These are phyloP conservation scores for Brachyistius frenatus DNA, from an alignment of 2,113 vertebrate genomes.

Conservation along the genomic window DNA sequence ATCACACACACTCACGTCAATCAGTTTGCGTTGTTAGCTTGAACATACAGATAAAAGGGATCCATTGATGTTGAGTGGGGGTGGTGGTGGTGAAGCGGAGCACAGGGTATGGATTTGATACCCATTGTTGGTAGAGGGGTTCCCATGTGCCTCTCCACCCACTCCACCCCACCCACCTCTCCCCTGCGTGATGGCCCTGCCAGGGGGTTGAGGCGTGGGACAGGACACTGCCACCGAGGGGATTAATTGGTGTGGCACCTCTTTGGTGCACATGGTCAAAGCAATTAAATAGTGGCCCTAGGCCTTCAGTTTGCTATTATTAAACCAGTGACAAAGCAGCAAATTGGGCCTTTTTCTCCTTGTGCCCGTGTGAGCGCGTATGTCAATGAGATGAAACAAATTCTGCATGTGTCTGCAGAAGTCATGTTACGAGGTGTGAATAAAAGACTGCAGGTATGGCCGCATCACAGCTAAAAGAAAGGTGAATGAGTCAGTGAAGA, in stretches of 20 bases:
- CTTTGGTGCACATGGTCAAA: conserved; percentile 75
- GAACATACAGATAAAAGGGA: conserved; percentile 56
- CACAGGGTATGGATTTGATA: conserved; percentile 63
- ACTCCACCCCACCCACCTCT: conserved; percentile 44
- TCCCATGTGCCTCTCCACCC: conserved; percentile 52
- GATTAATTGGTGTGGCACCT: conserved; percentile 83
- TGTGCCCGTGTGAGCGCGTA: conserved; percentile 28
- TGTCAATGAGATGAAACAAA: conserved; percentile 47
- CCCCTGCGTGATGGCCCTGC: conserved; percentile 62
- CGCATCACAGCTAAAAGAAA: conserved; percentile 15
- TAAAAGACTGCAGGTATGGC: conserved; percentile 17
- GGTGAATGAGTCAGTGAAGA: conserved; percentile 23
- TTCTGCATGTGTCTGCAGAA: conserved; percentile 44
- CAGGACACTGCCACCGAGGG: conserved; percentile 57
- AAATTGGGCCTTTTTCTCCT: conserved; percentile 64
- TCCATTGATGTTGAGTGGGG: conserved; percentile 44
- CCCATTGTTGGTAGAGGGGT: conserved; percentile 51
- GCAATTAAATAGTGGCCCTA: conserved; percentile 83
- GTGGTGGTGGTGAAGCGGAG: conserved; percentile 17
- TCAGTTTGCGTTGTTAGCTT: conserved; percentile 18
- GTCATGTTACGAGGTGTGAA: conserved; percentile 35
- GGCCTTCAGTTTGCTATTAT: conserved; percentile 75
- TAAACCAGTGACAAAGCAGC: conserved; percentile 69
- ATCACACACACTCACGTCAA: neutral
- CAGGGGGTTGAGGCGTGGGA: conserved; percentile 65